Conservation (phyloP, 1,140 invertebrate species). For the Nephila pilipes region DNA sequence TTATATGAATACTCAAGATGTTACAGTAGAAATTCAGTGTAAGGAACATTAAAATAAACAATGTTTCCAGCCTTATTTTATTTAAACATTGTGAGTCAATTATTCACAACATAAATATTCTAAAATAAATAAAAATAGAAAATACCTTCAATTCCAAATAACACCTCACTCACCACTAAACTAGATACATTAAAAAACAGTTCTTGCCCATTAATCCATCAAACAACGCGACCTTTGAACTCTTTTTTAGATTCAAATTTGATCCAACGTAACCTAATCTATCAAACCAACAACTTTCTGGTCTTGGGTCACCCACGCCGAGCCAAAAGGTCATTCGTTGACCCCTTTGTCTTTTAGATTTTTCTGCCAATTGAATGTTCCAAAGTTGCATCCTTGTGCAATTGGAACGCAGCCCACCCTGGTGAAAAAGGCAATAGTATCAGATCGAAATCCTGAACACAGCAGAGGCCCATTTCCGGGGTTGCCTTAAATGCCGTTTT, state of each 20-base stretch:
- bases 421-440: background rate
- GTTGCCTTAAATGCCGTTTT: background rate
- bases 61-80: too few species aligned
- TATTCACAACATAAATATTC: too few species aligned
- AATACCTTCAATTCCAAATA: background rate
- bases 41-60: too few species aligned
- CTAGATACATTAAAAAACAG: background rate
- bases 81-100: too few species aligned
- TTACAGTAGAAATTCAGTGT: too few species aligned
- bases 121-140: too few species aligned
- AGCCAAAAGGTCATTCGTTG: background rate
- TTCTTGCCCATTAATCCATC: background rate
- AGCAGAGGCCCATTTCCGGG: conserved; percentile 11
- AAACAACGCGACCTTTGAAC: background rate
- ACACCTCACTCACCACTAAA: background rate
- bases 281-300: conserved; percentile 5
- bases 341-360: background rate
- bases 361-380: background rate
- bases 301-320: background rate
- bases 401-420: conserved; percentile 2
- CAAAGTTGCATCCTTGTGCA: background rate
- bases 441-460: background rate
- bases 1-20: too few species aligned
- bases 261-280: conserved; percentile 9
- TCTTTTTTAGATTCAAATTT: background rate